phyloP scores from a whole-genome alignment of 2,888 invertebrate genomes.

The Lissonota sp. region DNA sequence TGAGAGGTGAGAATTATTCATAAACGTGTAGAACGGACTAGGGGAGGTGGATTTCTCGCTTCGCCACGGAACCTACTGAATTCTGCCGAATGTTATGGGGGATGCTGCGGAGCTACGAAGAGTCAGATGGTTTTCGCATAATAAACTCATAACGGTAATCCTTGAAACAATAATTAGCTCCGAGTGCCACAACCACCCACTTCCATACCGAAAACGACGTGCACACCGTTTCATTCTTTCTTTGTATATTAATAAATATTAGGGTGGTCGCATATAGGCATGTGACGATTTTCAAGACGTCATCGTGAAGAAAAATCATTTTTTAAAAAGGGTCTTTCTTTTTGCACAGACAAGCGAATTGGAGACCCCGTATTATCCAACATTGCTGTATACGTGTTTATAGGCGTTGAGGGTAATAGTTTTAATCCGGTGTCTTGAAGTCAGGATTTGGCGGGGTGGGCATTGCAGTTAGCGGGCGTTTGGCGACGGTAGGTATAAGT shows the following conservation, averaged over 20 bases:
- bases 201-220: constrained; percentile 58
- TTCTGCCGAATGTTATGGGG: constrained; percentile 79
- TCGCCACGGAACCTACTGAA: constrained; percentile 74
- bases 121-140: constrained; percentile 78
- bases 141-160: constrained; percentile 84
- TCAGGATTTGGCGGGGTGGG: constrained; percentile 81
- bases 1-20: constrained; percentile 81
- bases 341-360: too few species aligned
- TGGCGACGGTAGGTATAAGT: constrained; percentile 45
- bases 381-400: constrained; percentile 47
- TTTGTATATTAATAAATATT: constrained; percentile 12
- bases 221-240: constrained; percentile 44
- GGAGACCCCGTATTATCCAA: too few species aligned
- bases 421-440: constrained; percentile 84
- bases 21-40: constrained; percentile 77
- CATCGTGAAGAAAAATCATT: too few species aligned
- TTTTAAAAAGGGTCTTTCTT: too few species aligned
- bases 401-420: constrained; percentile 78
- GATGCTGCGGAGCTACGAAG: constrained; percentile 61
- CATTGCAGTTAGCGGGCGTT: constrained; percentile 78
- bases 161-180: constrained; percentile 83
- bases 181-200: constrained; percentile 67
- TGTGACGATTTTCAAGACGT: too few species aligned
- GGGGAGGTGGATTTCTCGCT: constrained; percentile 66
- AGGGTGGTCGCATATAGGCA: too few species aligned